Conservation (phyloP, 1,140 invertebrate species). For the Bombyx mandarina region DNA sequence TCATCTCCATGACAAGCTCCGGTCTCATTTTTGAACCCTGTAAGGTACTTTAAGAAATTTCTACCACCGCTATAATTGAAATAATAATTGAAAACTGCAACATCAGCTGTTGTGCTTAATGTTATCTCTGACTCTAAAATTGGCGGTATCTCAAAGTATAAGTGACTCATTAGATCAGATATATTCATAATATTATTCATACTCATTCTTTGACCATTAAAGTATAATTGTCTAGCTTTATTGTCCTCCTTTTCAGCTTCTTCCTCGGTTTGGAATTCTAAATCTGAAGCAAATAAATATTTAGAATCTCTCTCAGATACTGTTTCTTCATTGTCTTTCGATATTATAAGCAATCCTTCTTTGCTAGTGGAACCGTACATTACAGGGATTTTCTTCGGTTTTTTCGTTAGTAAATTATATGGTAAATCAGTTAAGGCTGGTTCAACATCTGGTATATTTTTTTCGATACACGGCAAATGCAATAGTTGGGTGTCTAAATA, state of each 20-base stretch:
- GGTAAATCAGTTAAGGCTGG: conserved; percentile 46
- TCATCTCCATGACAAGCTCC: conserved; percentile 59
- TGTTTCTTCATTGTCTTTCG: conserved; percentile 29
- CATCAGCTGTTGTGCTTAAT: conserved; percentile 16
- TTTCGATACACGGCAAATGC: conserved; percentile 50
- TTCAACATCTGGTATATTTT: conserved; percentile 34
- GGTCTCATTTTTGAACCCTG: conserved; percentile 21
- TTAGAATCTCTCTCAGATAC: conserved; percentile 33
- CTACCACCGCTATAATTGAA: conserved; percentile 45
- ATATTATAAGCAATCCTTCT: conserved; percentile 48
- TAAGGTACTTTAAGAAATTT: conserved; percentile 38
- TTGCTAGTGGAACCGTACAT: conserved; percentile 44
- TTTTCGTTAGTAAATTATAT: conserved; percentile 36
- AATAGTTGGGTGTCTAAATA: conserved; percentile 49
- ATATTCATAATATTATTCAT: conserved; percentile 30
- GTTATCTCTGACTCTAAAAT: conserved; percentile 40
- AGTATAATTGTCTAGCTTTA: conserved; percentile 37
- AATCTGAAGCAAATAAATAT: conserved; percentile 52
- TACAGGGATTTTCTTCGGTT: conserved; percentile 39
- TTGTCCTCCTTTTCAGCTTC: conserved; percentile 31
- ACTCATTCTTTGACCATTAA: conserved; percentile 37
- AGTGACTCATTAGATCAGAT: conserved; percentile 40
- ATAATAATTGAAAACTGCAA: conserved; percentile 45
- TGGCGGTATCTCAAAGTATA: conserved; percentile 48
- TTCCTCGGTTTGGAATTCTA: conserved; percentile 34